Base-by-base conservation (phyloP, 2,113 vertebrate species). In the Campylorhamphus procurvoides region DNA sequence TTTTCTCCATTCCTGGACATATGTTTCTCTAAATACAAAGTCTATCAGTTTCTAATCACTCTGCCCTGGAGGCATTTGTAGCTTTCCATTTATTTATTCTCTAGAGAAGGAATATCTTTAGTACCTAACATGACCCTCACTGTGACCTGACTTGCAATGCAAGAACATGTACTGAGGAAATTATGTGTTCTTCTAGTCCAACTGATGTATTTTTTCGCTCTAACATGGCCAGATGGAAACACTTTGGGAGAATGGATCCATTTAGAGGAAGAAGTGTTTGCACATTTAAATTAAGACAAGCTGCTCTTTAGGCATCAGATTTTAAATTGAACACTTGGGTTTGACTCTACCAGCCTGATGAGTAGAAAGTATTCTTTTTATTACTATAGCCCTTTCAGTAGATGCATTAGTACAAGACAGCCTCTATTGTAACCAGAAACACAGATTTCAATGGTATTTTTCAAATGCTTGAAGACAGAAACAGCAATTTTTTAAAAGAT, bases 251-350 rank as follows among this genome's bases (percentile, higher is more conserved):
- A 96, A 95, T 79, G 37, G 73, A 91, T 71, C 74, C 87, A 91
- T 94, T 96, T 90, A 95, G 78, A 91, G 49, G 39, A 97, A 94
- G 87, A 92, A 95, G 72, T 73, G 87, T 91, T 96, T 94, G 82
- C 79, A 93, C 72, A 93, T 87, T 77, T 91, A 94, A 93, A 97
- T 90, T 90, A 75, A 95, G 93, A 93, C 82, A 96, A 97, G 87
- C 87, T 97, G 91, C 55, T 94, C 72, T 94, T 85, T 28, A 87
- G 73, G 87, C 74, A 96, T 75, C 71, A 73, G 23, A 87, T 91
- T 95, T 96, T 77, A 88, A 93, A 96, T 10, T 75, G 89, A 81
- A 94, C 89, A 63, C 66, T 96, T 71, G 75, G 59, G 50, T 82
- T 89, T 84, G 74, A 95, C 55, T 90, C 68, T 89, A 77, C 72